These are phyloP conservation scores for Turritopsis dohrnii DNA, from an alignment of 30 jellyfish, hydroid and myxozoan species.

Conservation along the genomic window DNA sequence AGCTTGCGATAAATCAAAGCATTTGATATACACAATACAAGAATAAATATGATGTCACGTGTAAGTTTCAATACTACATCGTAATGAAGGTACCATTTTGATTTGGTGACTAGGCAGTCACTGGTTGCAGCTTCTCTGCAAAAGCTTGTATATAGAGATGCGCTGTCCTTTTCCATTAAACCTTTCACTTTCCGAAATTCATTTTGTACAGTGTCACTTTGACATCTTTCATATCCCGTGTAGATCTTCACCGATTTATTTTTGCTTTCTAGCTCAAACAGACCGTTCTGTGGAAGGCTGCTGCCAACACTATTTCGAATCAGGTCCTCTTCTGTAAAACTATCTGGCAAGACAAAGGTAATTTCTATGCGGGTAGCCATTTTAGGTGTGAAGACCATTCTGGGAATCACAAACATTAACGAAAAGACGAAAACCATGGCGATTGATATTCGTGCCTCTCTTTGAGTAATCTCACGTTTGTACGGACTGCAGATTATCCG, in stretches of 20 bases:
- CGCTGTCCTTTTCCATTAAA: neutral
- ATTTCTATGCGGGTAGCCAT: neutral
- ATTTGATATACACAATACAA: neutral
- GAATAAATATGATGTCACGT: neutral
- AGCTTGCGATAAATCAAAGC: neutral
- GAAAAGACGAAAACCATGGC: conserved; percentile 35
- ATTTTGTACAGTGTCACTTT: neutral
- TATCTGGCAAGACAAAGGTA: neutral
- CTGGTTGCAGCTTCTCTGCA: neutral
- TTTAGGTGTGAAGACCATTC: neutral
- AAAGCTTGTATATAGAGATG: neutral
- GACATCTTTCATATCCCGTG: neutral
- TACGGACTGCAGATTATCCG: conserved; percentile 39
- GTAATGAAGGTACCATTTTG: neutral
- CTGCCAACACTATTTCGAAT: neutral
- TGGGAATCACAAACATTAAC: neutral
- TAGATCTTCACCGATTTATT: neutral
- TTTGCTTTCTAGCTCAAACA: neutral
- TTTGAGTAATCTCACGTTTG: conserved; percentile 39
- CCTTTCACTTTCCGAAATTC: neutral
- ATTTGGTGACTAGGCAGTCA: neutral
- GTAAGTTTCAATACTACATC: neutral
- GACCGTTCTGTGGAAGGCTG: neutral
- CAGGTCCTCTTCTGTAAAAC: neutral
- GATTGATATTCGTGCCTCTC: conserved; percentile 25